These are phyloP conservation scores for Spea bombifrons DNA, from an alignment of 2,113 vertebrate genomes.

Conservation along the genomic window DNA sequence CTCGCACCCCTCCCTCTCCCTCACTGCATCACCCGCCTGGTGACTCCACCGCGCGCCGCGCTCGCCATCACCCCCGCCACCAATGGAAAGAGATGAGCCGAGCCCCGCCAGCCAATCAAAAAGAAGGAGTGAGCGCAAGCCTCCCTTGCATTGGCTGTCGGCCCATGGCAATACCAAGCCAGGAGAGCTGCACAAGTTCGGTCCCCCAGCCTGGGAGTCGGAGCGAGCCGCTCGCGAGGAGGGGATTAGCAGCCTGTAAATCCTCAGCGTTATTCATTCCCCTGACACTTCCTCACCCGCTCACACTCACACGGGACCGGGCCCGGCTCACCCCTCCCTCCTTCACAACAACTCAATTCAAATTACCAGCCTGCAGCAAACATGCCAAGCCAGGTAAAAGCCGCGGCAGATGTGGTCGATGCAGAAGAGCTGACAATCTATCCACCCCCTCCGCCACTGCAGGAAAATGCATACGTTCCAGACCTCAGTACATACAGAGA, in stretches of 20 bases:
- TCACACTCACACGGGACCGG: neutral
- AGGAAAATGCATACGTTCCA: conserved; percentile 67
- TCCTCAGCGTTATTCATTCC: neutral
- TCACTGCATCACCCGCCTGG: conserved; percentile 18
- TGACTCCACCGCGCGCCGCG: neutral
- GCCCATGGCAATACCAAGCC: conserved; percentile 1
- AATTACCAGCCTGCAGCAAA: neutral
- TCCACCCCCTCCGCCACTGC: conserved; percentile 59
- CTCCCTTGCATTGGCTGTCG: conserved; percentile 14
- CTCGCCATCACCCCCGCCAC: conserved; percentile 37
- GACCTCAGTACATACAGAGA: conserved; percentile 66
- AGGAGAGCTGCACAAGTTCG: conserved; percentile 4
- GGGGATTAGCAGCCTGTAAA: conserved; percentile 14
- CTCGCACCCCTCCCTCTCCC: neutral
- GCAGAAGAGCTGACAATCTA: neutral
- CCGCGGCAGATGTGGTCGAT: neutral
- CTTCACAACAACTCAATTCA: neutral
- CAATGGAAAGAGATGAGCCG: conserved; percentile 62
- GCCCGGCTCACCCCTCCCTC: neutral
- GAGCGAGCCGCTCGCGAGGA: neutral
- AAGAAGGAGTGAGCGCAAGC: conserved; percentile 65
- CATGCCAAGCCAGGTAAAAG: conserved; percentile 41
- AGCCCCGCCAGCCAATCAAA: conserved; percentile 61
- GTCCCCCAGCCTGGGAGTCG: neutral
- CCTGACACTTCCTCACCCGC: neutral